Percentiles rank a stretch among this genome's conserved stretches.
Evolutionary conservation across 2,888 invertebrate species (phyloP).

Genomic region (Protodeltote pygarga): DNA sequence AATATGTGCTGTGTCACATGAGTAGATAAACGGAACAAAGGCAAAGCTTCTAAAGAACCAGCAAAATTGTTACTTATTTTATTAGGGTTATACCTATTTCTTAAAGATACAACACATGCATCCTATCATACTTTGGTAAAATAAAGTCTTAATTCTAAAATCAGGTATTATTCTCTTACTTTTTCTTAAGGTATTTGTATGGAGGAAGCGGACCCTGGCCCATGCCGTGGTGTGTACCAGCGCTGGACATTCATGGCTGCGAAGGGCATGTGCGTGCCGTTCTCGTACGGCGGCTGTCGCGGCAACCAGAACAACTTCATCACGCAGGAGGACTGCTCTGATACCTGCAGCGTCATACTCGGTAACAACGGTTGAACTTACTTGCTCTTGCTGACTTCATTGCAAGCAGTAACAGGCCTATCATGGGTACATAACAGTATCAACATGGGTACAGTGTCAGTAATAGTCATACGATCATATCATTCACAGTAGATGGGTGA

Average conservation of each 20-base stretch:
- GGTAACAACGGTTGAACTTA: slow-evolving; percentile 66
- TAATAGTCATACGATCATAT: too few relatives aligned
- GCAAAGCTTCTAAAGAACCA: too few relatives aligned
- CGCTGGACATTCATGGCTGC: slow-evolving; percentile 94
- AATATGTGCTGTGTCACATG: too few relatives aligned
- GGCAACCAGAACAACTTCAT: slow-evolving; percentile 97
- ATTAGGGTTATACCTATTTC: too few relatives aligned
- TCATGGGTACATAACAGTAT: background rate
- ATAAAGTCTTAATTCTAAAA: too few relatives aligned
- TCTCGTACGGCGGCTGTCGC: slow-evolving; percentile 95
- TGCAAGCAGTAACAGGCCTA: background rate
- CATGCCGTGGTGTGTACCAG: slow-evolving; percentile 94
- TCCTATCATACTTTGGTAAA: too few relatives aligned
- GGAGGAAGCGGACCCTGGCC: slow-evolving; percentile 92
- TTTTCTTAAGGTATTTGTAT: slow-evolving; percentile 91
- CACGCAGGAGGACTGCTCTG: slow-evolving; percentile 91
- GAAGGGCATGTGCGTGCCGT: slow-evolving; percentile 93
- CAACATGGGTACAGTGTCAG: too few relatives aligned
- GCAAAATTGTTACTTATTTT: too few relatives aligned
- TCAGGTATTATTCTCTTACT: background rate
- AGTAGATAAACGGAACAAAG: too few relatives aligned
- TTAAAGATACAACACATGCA: too few relatives aligned
- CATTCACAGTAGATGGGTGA: too few relatives aligned
- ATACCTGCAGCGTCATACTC: slow-evolving; percentile 89
- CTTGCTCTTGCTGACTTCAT: background rate